phyloP scores from a whole-genome alignment of 2,888 invertebrate genomes.

The Syrista parreyssii region DNA sequence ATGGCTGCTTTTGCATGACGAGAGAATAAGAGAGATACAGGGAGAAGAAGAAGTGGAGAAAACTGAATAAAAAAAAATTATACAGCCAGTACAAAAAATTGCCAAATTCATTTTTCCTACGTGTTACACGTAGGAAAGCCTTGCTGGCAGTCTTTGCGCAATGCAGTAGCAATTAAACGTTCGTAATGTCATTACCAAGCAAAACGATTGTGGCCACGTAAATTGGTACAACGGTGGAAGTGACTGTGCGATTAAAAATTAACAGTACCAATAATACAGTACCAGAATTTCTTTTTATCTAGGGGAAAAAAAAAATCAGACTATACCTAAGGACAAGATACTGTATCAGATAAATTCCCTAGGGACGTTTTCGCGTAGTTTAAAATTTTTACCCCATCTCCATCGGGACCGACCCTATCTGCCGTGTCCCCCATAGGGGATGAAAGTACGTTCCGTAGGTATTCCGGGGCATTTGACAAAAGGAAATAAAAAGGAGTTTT shows the following conservation, averaged over 20 bases:
- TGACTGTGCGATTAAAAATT: not conserved
- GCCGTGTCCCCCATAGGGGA: not conserved
- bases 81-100: not conserved
- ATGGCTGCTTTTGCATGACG: not conserved
- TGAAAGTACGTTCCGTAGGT: not conserved
- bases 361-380: not conserved
- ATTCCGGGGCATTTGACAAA: not conserved
- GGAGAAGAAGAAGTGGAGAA: not conserved
- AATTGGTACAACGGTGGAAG: not conserved
- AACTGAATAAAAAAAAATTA: not conserved
- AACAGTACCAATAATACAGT: not conserved
- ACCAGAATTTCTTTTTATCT: not conserved
- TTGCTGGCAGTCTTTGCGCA: constrained; percentile 22
- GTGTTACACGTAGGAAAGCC: not conserved
- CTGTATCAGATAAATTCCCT: not conserved
- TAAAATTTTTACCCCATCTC: not conserved
- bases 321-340: not conserved
- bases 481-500: not conserved
- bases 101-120: not conserved
- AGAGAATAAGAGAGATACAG: not conserved
- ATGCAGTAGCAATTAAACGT: constrained; percentile 31
- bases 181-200: constrained; percentile 4
- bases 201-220: not conserved
- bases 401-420: not conserved
- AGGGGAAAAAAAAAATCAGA: not conserved